Percentiles rank a stretch among this genome's conserved stretches.
Evolutionary conservation across 1,140 invertebrate species (phyloP).

Genomic region (Drosophila simulans): DNA sequence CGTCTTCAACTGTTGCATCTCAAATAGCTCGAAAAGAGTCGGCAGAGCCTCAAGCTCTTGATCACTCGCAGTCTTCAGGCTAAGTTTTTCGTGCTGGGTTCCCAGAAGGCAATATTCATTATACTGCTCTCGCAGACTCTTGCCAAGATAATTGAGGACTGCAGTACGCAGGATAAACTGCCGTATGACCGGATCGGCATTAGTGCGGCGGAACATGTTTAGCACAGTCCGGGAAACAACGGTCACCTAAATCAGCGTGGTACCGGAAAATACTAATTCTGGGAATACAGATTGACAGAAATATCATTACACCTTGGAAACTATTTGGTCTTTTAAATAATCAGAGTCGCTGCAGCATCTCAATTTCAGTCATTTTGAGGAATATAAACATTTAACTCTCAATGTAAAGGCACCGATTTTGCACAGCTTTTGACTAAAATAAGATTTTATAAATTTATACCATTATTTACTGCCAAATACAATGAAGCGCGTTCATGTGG

Average conservation of each 20-base stretch:
- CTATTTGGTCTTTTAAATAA: too few species aligned
- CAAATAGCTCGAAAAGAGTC: conserved; percentile 16
- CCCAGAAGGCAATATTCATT: conserved; percentile 47
- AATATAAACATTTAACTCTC: too few species aligned
- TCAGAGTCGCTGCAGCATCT: background rate
- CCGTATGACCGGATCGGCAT: conserved; percentile 60
- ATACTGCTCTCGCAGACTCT: conserved; percentile 55
- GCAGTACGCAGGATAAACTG: conserved; percentile 65
- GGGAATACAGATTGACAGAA: background rate
- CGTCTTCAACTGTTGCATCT: conserved; percentile 21
- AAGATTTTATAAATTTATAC: background rate
- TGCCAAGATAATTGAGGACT: conserved; percentile 58
- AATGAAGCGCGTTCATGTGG: conserved; percentile 57
- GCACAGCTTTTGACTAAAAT: background rate
- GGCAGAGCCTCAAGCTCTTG: background rate
- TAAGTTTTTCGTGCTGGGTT: conserved; percentile 9
- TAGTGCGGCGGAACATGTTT: conserved; percentile 50
- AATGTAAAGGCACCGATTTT: background rate
- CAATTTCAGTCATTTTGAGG: background rate
- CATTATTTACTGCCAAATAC: background rate
- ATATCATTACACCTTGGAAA: background rate
- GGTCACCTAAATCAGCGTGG: background rate
- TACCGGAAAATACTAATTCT: background rate
- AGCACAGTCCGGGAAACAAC: conserved; percentile 6
- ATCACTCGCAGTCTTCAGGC: background rate